A percentile compares a stretch with the other conserved stretches of the same genome.
Conservation (phyloP, 2,888 invertebrate species). For the Exocentrus adspersus region DNA sequence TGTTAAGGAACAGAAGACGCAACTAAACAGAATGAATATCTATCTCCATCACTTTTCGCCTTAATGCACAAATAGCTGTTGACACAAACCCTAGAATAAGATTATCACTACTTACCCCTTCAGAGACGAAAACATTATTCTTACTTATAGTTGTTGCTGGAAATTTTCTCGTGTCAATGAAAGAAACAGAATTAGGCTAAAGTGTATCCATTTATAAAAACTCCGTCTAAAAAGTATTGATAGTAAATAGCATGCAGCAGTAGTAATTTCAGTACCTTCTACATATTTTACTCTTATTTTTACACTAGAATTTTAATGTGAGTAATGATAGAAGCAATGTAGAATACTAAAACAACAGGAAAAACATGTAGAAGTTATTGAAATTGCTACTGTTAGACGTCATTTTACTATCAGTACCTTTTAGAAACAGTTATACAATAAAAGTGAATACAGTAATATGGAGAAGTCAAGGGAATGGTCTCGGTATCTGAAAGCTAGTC, state of each 20-base stretch:
- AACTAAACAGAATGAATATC: conserved; percentile 54
- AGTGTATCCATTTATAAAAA: neutral
- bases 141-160: conserved; percentile 23
- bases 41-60: conserved; percentile 43
- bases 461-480: neutral
- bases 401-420: no score
- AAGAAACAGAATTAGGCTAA: conserved; percentile 34
- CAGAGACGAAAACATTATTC: neutral
- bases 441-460: neutral
- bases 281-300: no score
- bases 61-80: conserved; percentile 44
- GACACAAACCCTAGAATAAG: conserved; percentile 19
- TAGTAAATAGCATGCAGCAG: no score
- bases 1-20: conserved; percentile 52
- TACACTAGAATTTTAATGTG: no score
- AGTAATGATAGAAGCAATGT: no score
- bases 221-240: no score
- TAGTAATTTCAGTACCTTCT: no score
- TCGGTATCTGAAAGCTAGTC: neutral
- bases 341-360: no score
- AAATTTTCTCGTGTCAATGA: conserved; percentile 35
- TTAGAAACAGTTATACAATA: neutral
- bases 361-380: no score
- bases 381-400: no score
- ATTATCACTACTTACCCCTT: neutral